Base-by-base conservation (phyloP, 2,797 vertebrate genomes). In the Mormyrus proboscirostris region DNA sequence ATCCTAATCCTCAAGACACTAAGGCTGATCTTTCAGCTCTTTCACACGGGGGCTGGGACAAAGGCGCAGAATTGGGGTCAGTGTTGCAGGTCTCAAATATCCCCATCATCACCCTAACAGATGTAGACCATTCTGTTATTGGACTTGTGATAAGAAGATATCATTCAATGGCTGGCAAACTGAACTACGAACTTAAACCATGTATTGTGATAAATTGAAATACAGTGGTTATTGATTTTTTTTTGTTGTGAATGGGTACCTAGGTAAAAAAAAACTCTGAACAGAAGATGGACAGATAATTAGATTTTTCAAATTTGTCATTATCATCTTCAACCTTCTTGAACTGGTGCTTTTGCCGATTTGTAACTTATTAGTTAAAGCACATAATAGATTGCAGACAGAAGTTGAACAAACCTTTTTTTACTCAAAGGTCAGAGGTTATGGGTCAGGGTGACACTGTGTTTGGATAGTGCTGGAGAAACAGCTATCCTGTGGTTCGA, bases 1-100 rank as follows among this genome's bases (percentile, higher is more conserved):
- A 91, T 93, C 94, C 93, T 93, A 91, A 95, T 94, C 91, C 93
- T 91, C 0, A 59, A 91, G 93, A 92, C 90, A 93, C 91, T 93
- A 92, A 94, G 90, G 85, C 90, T 59, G 84, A 90, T 91, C 95
- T 92, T 94, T 93, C 93, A 90, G 44, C 33, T 55, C 38, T 14
- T 65, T 84, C 82, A 50, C 88, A 73, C 44, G 33, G 10, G 14
- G 55, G 19, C 29, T 62, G 83, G 19, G 19, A 38, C 29, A 10
- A 76, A n/a, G 4, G 29, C 9, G 69, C 4, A 38, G 65, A 49
- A n/a, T n/a, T 2, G 29, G 29, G 55, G 57, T 33, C 50, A 19
- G n/a, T 79, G 50, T 10, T 41, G 57, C 53, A 57, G 41, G 44
- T 73, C 59, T 89, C 47, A 76, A 29, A 50, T 65, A 59, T 7